phyloP scores from a whole-genome alignment of 92 coral and sea anemone genomes.

The Palythoa grandiflora region DNA sequence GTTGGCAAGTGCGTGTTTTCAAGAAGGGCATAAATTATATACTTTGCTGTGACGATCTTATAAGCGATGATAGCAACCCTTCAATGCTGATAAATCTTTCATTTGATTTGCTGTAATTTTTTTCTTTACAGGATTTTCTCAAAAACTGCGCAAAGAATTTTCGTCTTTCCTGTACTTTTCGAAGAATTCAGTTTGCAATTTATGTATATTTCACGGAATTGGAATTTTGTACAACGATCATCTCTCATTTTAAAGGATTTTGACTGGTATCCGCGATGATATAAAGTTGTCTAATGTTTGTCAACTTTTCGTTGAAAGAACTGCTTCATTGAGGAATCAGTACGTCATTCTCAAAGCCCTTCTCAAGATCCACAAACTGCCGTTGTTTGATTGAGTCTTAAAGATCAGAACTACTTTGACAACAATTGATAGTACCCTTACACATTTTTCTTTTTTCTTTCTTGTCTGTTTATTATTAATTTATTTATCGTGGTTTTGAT shows the following conservation, averaged over 20 bases:
- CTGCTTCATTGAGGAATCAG: neutral
- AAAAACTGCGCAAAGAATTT: neutral
- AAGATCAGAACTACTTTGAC: neutral
- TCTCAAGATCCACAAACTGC: neutral
- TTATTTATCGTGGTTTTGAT: constrained; percentile 71
- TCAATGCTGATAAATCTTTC: constrained; percentile 9
- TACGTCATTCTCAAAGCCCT: neutral
- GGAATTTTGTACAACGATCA: neutral
- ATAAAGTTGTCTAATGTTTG: constrained; percentile 1
- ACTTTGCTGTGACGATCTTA: constrained; percentile 28
- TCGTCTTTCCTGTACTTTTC: neutral
- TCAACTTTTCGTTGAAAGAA: neutral
- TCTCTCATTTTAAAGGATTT: neutral
- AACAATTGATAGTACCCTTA: constrained; percentile 11
- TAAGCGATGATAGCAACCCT: constrained; percentile 32
- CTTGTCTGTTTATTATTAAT: constrained; percentile 63
- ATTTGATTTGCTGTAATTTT: neutral
- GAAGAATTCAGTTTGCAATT: neutral
- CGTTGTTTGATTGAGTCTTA: neutral
- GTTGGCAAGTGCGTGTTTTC: neutral
- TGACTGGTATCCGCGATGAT: constrained; percentile 22
- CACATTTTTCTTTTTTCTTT: constrained; percentile 21
- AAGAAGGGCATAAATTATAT: neutral
- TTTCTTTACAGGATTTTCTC: neutral
- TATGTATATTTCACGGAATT: constrained; percentile 13